Evolutionary conservation across 2,888 invertebrate genomes (phyloP).

Genomic region (Perithous albicinctus): DNA sequence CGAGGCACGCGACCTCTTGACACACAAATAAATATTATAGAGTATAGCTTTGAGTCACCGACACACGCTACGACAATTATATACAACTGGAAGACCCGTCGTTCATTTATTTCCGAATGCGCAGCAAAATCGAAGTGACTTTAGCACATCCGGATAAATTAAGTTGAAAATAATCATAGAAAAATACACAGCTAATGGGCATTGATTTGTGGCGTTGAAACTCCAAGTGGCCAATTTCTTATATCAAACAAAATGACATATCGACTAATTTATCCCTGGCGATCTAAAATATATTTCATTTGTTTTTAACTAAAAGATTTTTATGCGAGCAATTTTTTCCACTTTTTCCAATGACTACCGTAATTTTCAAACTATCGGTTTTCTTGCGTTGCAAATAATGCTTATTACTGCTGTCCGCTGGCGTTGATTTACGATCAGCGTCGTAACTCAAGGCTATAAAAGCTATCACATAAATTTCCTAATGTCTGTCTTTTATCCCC

Average conservation of each 20-base stretch:
- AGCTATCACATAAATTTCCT: conserved; percentile 50
- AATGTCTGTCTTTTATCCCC: conserved; percentile 32
- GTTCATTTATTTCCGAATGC: conserved; percentile 18
- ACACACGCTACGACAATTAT: conserved; percentile 62
- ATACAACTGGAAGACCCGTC: neutral
- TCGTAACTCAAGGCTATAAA: conserved; percentile 25
- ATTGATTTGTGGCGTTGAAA: conserved; percentile 17
- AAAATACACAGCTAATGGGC: neutral
- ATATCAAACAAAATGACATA: no score
- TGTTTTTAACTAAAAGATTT: no score
- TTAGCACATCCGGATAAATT: neutral
- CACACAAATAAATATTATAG: conserved; percentile 65
- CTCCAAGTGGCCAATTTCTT: no score
- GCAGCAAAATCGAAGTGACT: conserved; percentile 45
- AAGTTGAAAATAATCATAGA: conserved; percentile 15
- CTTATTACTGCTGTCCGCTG: conserved; percentile 35
- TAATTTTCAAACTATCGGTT: no score
- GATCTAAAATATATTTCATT: no score
- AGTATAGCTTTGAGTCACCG: conserved; percentile 44
- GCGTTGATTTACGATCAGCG: conserved; percentile 61
- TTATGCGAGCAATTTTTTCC: no score
- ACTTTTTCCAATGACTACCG: no score
- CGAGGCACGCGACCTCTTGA: conserved; percentile 68
- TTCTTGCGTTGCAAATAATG: conserved; percentile 22
- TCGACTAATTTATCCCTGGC: no score